Evolutionary conservation across 37 sponge, comb jelly and placozoan genomes (phyloP), one percentile per base, ranked within the genome.

Genomic region (Halisarca cf. caerulea): DNA sequence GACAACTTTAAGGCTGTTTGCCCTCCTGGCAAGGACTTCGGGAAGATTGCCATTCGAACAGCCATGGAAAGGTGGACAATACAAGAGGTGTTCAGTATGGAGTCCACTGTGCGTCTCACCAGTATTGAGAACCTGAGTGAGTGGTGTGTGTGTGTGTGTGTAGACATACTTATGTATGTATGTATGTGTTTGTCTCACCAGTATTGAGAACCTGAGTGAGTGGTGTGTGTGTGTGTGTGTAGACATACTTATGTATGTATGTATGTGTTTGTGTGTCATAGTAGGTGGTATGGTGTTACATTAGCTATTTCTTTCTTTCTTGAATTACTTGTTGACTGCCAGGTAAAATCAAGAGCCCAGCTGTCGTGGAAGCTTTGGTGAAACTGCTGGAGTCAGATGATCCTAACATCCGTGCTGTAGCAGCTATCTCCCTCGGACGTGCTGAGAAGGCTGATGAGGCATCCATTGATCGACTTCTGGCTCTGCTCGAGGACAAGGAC

Each of bases 371-470:
- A 15, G 96, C 99, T 24, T 84, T 98, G 27, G 17, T 89, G 40
- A 79, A 85, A 24, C 86, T 98, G 43, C 85, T 98, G 58, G 57
- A 81, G 0, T 96, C 96, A 36, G 30, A 45, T 0, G 99, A 98
- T 64, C 93, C 99, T 25, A 98, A 98, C 78, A 93, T 98, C 38
- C 89, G 99, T 14, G 94, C 99, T 25, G 94, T 98, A 71, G 99
- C 99, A 0, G 92, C 92, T 82, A 96, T 98, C 21, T 96, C 99
- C 74, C 91, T 98, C 27, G 94, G 94, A 27, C 89, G 92, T 4
- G 90, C 95, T 33, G 96, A 90, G 25, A 40, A 62, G 23, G 54
- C 58, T 1, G 83, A 86, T 8, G 92, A 91, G 33, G 32, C 23
- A 7, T 79, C 75, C 0, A 68, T 95, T 15, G 90, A 90, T 53